Evolutionary conservation across 1,140 invertebrate genomes (phyloP), one percentile per base, ranked within the genome.

Genomic region (Pseudobourletiella spinata): DNA sequence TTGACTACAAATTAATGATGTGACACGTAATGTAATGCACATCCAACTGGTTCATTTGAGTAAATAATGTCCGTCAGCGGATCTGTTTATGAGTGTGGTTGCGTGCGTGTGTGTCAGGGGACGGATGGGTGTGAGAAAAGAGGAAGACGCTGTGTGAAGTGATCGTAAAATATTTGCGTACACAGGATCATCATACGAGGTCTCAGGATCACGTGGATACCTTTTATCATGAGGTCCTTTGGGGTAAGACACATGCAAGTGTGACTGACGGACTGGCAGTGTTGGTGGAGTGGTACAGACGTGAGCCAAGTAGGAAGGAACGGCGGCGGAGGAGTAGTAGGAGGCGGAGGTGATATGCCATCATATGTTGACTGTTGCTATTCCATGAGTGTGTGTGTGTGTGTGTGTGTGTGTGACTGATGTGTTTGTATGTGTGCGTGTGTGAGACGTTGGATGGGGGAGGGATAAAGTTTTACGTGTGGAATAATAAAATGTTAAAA

Each of bases 1-100:
- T 52, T 52, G 50, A 52, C 50, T 52, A 52, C 50, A 24, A 52
- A 52, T 52, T 52, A 52, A 52, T 52, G 50, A 52, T 20, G 24
- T 52, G 50, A 52, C 50, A 52, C 50, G 11, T 24, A 11, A 52
- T 52, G 6, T 3, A 52, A 18, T 48, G 18, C 44, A 48, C 44
- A 52, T 24, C 50, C 50, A 52, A 52, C 50, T 52, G 50, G 11
- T 52, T 52, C 50, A 52, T 52, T 29, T 52, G 29, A 52, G 50
- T 52, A 52, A 52, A 52, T 52, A 52, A 52, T 52, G 50, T 52
- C 50, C 24, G 24, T 52, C 22, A 52, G 11, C 50, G 29, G 22
- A 24, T 11, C 50, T 52, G 3, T 52, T 52, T 52, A 52, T 52
- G 50, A 52, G 50, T 16, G 26, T n/a, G n/a, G n/a, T n/a, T n/a